Conservation (phyloP, 2,113 vertebrate genomes). For the Solenodon paradoxus region DNA sequence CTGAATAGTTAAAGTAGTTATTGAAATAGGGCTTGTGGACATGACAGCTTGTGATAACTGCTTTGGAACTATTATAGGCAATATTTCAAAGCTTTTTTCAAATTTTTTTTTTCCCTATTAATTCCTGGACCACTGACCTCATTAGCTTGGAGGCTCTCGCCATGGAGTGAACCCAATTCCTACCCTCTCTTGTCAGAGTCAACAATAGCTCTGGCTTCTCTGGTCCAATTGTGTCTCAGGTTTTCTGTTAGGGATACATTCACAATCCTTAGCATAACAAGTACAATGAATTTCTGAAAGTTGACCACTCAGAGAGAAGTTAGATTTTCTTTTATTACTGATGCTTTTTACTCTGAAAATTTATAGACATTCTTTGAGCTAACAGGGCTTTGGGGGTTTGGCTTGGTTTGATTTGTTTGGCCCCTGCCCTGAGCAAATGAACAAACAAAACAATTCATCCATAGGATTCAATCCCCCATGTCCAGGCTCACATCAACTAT, state of each 20-base stretch:
- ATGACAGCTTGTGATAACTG: conserved; percentile 45
- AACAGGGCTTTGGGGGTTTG: conserved; percentile 1
- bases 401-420: background rate
- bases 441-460: background rate
- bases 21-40: background rate
- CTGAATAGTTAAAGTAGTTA: background rate
- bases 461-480: background rate
- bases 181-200: background rate
- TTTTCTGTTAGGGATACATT: conserved; percentile 42
- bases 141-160: conserved; percentile 5
- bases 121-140: conserved; percentile 43
- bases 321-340: conserved; percentile 64
- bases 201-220: conserved; percentile 30
- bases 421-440: background rate
- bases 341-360: conserved; percentile 50
- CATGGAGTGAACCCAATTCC: background rate
- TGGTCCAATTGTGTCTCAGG: conserved; percentile 30
- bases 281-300: conserved; percentile 71
- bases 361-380: conserved; percentile 41
- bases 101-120: conserved; percentile 10
- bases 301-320: conserved; percentile 60
- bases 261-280: conserved; percentile 75
- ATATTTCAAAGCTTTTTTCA: background rate
- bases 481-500: background rate
- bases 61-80: background rate